Evolutionary conservation across 1,140 invertebrate genomes (phyloP).

Genomic region (Cotesia typhae): DNA sequence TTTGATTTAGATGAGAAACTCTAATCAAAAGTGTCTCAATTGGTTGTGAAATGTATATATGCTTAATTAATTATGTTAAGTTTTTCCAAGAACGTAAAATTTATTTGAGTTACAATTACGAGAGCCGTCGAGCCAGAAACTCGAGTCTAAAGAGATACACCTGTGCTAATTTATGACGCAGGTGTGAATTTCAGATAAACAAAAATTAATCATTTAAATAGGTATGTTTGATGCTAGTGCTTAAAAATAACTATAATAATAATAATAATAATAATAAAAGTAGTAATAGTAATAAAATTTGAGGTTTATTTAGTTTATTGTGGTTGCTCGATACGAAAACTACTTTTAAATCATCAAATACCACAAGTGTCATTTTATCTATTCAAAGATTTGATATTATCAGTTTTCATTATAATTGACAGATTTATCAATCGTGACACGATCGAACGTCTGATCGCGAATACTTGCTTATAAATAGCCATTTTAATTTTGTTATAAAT

Average conservation of each 20-base stretch:
- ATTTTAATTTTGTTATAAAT: not conserved
- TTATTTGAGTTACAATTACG: slow-evolving; percentile 16
- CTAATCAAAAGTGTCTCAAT: not conserved
- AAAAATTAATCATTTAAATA: slow-evolving; percentile 13
- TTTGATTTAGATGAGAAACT: not conserved
- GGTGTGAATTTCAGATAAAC: slow-evolving; percentile 22
- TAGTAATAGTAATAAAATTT: too few relatives aligned
- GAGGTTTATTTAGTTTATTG: too few relatives aligned
- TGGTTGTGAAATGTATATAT: too few relatives aligned
- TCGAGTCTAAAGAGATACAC: not conserved
- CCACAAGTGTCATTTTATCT: slow-evolving; percentile 10
- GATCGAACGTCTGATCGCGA: not conserved
- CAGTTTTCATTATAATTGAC: slow-evolving; percentile 3
- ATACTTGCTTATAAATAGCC: too few relatives aligned
- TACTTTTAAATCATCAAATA: too few relatives aligned
- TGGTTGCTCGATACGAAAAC: too few relatives aligned
- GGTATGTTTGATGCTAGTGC: not conserved
- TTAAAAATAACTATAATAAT: too few relatives aligned
- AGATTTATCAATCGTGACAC: not conserved
- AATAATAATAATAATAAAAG: too few relatives aligned
- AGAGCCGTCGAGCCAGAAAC: slow-evolving; percentile 2
- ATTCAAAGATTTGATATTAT: not conserved
- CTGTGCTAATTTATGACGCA: slow-evolving; percentile 15
- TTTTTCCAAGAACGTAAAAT: not conserved
- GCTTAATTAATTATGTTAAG: not conserved